Evolutionary conservation across 2,797 vertebrate genomes (phyloP).

Genomic region (Threskiornis aethiopicus): DNA sequence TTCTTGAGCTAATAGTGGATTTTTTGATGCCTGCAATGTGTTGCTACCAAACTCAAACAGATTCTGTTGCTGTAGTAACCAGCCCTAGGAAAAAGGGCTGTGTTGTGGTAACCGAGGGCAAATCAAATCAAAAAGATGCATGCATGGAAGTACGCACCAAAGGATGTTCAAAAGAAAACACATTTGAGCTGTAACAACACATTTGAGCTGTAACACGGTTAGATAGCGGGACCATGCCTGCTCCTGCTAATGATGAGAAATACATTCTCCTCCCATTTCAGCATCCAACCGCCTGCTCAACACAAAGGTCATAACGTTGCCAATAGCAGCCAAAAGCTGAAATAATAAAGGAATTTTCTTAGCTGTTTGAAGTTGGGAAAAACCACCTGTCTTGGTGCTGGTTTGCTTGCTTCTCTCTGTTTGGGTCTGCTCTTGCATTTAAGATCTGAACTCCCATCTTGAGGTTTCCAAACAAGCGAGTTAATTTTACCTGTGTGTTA

Average conservation of each 20-base stretch:
- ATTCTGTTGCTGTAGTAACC: constrained; percentile 51
- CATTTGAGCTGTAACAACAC: neutral
- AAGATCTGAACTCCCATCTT: neutral
- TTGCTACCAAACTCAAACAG: constrained; percentile 16
- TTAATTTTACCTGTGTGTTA: neutral
- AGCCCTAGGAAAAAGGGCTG: neutral
- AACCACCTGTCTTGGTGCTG: neutral
- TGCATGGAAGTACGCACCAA: neutral
- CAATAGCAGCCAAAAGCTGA: neutral
- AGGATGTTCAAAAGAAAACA: neutral
- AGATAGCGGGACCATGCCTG: neutral
- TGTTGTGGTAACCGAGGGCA: constrained; percentile 7
- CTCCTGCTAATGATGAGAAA: neutral
- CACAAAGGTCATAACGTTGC: neutral
- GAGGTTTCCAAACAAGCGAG: neutral
- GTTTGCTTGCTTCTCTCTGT: neutral
- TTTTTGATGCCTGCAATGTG: neutral
- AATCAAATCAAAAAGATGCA: neutral
- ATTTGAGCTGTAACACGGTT: neutral
- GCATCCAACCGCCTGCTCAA: neutral
- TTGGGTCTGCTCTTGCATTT: neutral
- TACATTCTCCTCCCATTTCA: neutral
- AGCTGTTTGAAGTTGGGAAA: neutral
- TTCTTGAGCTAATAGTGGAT: neutral
- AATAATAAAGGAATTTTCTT: neutral